A percentile compares a stretch with the other conserved stretches of the same genome.
Conservation (phyloP, 2,797 vertebrate species). For the Loriculus beryllinus region DNA sequence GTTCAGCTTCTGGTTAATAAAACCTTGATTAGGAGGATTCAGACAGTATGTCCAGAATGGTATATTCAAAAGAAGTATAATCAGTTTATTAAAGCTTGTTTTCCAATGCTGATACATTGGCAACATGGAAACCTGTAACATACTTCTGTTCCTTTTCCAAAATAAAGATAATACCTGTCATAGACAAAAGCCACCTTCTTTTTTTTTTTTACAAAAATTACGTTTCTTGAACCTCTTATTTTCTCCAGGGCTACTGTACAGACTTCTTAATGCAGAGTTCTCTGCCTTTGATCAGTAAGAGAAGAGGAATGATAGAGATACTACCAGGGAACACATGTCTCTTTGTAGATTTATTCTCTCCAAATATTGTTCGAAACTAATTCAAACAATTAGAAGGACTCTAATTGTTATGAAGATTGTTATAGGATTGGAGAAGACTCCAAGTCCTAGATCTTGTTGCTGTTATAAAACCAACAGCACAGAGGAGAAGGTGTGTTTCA, state of each 20-base stretch:
- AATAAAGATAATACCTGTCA: background rate
- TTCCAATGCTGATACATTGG: background rate
- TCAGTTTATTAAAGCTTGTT: background rate
- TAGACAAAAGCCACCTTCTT: background rate
- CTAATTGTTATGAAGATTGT: no score
- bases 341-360: background rate
- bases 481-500: background rate
- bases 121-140: background rate
- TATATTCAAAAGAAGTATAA: background rate
- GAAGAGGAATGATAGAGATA: background rate
- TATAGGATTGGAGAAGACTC: no score
- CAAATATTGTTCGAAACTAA: background rate
- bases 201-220: conserved; percentile 1
- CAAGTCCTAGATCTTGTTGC: background rate
- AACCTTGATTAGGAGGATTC: background rate
- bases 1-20: conserved; percentile 5
- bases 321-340: background rate
- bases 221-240: background rate
- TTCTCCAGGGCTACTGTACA: background rate
- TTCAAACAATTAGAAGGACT: no score
- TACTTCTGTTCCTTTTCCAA: background rate
- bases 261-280: background rate
- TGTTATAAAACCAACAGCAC: background rate
- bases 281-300: background rate
- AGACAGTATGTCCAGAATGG: background rate